A percentile compares a stretch with the other conserved stretches of the same genome.
Conservation (phyloP, 2,888 invertebrate genomes). For the Neoaliturus tenellus region DNA sequence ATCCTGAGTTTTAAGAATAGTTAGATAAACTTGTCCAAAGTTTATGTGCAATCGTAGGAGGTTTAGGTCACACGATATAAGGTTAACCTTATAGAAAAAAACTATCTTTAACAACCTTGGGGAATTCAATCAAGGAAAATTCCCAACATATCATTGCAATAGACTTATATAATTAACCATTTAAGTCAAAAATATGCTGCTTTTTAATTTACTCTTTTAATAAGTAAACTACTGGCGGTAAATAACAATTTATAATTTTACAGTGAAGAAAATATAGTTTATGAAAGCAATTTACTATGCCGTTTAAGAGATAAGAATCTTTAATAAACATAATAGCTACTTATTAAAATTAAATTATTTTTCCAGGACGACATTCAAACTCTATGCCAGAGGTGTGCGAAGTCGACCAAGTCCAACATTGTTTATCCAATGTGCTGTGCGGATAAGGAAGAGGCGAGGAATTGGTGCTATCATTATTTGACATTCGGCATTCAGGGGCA, state of each 20-base stretch:
- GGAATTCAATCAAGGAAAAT: neutral
- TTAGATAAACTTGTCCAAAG: neutral
- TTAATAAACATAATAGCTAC: no score
- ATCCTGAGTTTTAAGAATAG: neutral
- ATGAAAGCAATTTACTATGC: no score
- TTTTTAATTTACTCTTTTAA: no score
- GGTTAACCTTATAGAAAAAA: neutral
- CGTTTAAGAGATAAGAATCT: no score
- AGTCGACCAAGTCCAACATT: constrained; percentile 68
- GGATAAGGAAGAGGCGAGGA: constrained; percentile 66
- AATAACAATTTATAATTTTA: no score
- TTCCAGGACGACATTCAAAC: constrained; percentile 74
- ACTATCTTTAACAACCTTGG: neutral
- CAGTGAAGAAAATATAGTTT: no score
- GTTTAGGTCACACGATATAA: neutral
- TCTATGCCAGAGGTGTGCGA: constrained; percentile 70
- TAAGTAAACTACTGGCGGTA: no score
- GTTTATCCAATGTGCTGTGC: constrained; percentile 70
- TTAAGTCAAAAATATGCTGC: no score
- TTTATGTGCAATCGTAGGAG: neutral
- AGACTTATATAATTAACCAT: no score
- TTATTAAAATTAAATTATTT: no score
- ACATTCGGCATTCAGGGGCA: constrained; percentile 56
- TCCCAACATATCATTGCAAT: no score
- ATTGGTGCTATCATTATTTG: constrained; percentile 68